Evolutionary conservation across 2,113 vertebrate genomes (phyloP).

Genomic region (Smithornis capensis): DNA sequence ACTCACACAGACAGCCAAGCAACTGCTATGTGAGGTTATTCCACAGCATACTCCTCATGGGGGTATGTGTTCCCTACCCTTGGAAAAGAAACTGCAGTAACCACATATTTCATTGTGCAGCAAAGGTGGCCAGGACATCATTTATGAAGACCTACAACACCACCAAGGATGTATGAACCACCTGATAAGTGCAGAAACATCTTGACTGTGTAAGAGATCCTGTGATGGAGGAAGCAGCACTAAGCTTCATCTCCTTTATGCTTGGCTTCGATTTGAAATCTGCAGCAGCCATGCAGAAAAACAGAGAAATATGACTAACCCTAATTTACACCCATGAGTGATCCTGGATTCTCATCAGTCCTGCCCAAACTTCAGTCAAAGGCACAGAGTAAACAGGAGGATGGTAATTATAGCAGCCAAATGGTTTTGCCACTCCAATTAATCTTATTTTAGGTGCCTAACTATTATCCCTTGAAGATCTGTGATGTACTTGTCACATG

Average conservation of each 20-base stretch:
- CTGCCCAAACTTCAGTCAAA: conserved; percentile 11
- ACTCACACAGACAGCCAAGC: not conserved
- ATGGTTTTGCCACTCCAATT: conserved; percentile 7
- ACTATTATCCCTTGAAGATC: conserved; percentile 11
- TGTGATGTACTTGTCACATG: not conserved
- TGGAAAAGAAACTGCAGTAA: not conserved
- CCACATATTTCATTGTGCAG: not conserved
- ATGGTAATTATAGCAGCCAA: conserved; percentile 28
- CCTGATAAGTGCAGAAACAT: not conserved
- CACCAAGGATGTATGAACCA: fast-evolving
- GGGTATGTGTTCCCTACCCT: not conserved
- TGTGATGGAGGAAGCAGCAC: not conserved
- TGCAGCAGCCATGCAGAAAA: not conserved
- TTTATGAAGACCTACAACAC: not conserved
- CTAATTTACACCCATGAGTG: not conserved
- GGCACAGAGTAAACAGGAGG: not conserved
- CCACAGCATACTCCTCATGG: not conserved
- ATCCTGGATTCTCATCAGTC: conserved; percentile 13
- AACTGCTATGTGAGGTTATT: not conserved
- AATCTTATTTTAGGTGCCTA: conserved; percentile 24
- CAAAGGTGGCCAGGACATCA: not conserved
- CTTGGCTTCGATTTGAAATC: not conserved
- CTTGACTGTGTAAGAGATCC: not conserved
- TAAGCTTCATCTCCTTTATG: not conserved
- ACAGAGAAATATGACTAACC: not conserved